Evolutionary conservation across 2,888 invertebrate genomes (phyloP).

Genomic region (Pharmacophagus antenor): DNA sequence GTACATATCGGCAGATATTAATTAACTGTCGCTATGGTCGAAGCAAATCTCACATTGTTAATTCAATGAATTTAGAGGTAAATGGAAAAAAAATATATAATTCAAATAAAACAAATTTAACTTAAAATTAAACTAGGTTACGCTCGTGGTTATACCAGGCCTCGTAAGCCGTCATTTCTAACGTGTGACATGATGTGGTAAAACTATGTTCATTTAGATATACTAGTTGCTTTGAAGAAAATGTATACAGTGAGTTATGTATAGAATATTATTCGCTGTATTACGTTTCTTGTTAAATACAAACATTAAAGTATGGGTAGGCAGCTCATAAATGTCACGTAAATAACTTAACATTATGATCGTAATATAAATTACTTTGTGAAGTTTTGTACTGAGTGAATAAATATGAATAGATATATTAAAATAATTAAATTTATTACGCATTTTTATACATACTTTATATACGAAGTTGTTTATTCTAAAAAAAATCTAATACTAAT

Average conservation of each 20-base stretch:
- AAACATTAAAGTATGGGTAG: background rate
- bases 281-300: constrained; percentile 5
- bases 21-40: too few species aligned
- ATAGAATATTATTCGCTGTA: background rate
- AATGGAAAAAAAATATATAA: too few species aligned
- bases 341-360: background rate
- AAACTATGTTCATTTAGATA: constrained; percentile 50
- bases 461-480: too few species aligned
- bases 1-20: too few species aligned
- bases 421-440: too few species aligned
- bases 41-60: background rate
- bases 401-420: too few species aligned
- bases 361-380: background rate
- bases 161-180: constrained; percentile 19
- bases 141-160: constrained; percentile 1
- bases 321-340: background rate
- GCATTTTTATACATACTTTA: too few species aligned
- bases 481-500: too few species aligned
- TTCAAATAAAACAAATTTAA: too few species aligned
- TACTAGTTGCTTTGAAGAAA: constrained; percentile 42
- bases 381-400: too few species aligned
- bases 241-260: constrained; percentile 13
- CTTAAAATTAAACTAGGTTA: background rate
- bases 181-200: constrained; percentile 39
- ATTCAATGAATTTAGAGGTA: background rate